phyloP scores from a whole-genome alignment of 1,140 invertebrate species.

The Drosophila kohkoa region DNA sequence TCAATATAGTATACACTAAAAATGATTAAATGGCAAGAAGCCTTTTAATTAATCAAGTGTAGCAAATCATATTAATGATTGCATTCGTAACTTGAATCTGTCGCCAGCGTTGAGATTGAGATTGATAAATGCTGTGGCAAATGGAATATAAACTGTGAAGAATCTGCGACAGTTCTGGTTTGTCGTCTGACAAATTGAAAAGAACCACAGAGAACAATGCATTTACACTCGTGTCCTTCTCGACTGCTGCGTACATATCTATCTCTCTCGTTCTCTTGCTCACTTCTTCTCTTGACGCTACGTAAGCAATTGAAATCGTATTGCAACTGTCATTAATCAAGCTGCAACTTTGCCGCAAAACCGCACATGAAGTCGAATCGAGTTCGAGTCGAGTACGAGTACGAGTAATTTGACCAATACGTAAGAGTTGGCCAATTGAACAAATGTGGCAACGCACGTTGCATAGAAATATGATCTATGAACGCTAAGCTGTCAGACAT shows the following conservation, averaged over 20 bases:
- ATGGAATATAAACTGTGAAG: constrained; percentile 37
- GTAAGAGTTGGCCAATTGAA: constrained; percentile 46
- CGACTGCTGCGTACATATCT: not conserved
- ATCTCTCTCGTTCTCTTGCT: not conserved
- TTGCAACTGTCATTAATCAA: constrained; percentile 53
- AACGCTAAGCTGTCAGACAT: constrained; percentile 55
- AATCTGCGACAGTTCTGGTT: constrained; percentile 46
- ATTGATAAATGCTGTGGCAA: constrained; percentile 47
- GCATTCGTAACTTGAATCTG: constrained; percentile 15
- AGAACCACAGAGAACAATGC: constrained; percentile 39
- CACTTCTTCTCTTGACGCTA: constrained; percentile 11
- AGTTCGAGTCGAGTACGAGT: constrained; percentile 24
- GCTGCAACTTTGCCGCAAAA: constrained; percentile 58
- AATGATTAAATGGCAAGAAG: no score
- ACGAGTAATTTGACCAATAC: constrained; percentile 47
- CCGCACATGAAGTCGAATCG: constrained; percentile 47
- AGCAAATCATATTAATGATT: constrained; percentile 42
- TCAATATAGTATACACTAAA: no score
- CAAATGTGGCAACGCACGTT: constrained; percentile 47
- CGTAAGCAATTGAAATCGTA: constrained; percentile 43
- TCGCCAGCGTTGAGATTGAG: constrained; percentile 3
- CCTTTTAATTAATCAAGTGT: constrained; percentile 9
- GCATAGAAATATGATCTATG: constrained; percentile 55
- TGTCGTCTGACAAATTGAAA: constrained; percentile 51
- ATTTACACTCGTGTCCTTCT: constrained; percentile 8